phyloP scores from a whole-genome alignment of 2,888 invertebrate species.

The Synanthedon formicaeformis region DNA sequence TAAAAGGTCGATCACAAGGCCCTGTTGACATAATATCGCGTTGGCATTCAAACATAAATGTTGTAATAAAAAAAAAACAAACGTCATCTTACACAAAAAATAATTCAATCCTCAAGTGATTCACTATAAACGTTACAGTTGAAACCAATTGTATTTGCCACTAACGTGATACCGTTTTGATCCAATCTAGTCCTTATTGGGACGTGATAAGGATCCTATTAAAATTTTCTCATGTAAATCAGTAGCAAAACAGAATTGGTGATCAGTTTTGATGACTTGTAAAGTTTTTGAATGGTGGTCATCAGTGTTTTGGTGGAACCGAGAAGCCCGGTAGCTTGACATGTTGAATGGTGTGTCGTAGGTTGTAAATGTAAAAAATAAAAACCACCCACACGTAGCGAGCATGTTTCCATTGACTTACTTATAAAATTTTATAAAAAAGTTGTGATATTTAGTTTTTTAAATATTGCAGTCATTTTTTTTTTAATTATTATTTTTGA shows the following conservation, averaged over 20 bases:
- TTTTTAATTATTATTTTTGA: too few relatives aligned
- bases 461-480: too few relatives aligned
- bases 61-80: constrained; percentile 24
- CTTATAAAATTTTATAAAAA: not conserved
- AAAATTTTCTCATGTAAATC: constrained; percentile 5
- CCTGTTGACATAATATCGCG: constrained; percentile 57
- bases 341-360: constrained; percentile 46
- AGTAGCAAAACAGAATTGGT: constrained; percentile 10
- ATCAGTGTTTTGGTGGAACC: constrained; percentile 19
- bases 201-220: constrained; percentile 17
- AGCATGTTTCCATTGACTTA: constrained; percentile 20
- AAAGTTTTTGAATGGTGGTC: constrained; percentile 30
- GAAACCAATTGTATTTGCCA: constrained; percentile 12
- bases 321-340: constrained; percentile 58
- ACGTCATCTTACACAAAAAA: constrained; percentile 12
- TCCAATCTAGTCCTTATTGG: constrained; percentile 15
- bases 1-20: constrained; percentile 27
- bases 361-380: constrained; percentile 47
- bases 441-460: not conserved
- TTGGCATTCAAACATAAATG: constrained; percentile 33
- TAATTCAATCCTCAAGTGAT: constrained; percentile 37
- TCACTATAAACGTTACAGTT: constrained; percentile 40
- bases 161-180: constrained; percentile 1
- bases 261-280: constrained; percentile 27
- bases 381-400: constrained; percentile 52